Base-by-base conservation (phyloP, 2,888 invertebrate species). In the Zaprionus lineosus region DNA sequence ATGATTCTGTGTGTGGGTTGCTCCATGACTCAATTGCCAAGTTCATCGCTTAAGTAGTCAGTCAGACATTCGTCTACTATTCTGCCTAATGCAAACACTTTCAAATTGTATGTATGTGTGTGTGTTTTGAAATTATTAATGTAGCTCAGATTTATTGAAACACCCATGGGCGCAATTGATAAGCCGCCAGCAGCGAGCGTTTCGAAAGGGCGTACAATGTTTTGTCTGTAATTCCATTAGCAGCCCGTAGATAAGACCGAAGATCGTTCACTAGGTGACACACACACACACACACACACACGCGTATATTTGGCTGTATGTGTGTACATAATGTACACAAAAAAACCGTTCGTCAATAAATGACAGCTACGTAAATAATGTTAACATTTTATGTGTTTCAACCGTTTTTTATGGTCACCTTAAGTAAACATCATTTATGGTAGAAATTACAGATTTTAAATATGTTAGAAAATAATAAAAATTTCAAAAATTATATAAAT, bases 341-440 rank as follows among this genome's bases (percentile, higher is more conserved):
- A 50, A 53, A 74, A 59, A 61, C 58, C 33, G 68, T 82, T 75
- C 65, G 75, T 84, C 83, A 84, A 78, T 83, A 83, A 79, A 69
- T 75, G 79, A 75, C 79, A 85, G 85, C 85, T 79, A 73, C 46
- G 68, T 78, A 78, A 84, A 79, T 59, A 79, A 56, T 82, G 71
- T 71, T 71, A 58, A 82, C 78, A 84, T 51, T 50, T n/a, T 48
- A 57, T 70, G 66, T 76, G 48, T 47, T 41, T 43, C 59, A 59
- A 59, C 53, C 39, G 39, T 60, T 47, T 52, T 52, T 37, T 4
- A 46, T 58, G 28, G 44, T 24, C 24, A 21, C 7, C 53, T 52
- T 5, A 1, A 1, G 3, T 7, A 24, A 24, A 24, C 8, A 8
- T 3, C 6, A 4, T 24, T 7, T 4, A 24, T 3, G 24, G 24